Conservation (phyloP, 2,888 invertebrate species). For the Oasisia sp. region DNA sequence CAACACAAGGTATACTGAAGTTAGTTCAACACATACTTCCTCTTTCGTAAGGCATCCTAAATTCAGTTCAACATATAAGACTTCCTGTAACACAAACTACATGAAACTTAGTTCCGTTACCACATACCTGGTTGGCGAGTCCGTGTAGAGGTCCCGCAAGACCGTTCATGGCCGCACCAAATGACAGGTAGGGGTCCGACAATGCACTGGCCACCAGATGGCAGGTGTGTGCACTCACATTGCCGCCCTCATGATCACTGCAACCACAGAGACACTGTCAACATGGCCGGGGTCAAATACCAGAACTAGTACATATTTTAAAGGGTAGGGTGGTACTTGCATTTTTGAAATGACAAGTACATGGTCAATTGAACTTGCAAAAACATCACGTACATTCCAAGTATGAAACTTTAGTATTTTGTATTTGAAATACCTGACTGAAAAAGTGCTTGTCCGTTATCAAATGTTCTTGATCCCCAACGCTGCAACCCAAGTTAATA, state of each 20-base stretch:
- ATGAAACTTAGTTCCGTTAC: not conserved
- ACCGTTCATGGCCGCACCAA: conserved; percentile 92
- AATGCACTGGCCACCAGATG: conserved; percentile 94
- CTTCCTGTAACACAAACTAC: conserved; percentile 41
- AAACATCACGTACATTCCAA: no score
- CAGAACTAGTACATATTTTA: no score
- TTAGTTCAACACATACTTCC: no score
- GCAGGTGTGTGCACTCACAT: conserved; percentile 93
- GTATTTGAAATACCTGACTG: no score
- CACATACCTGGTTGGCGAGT: conserved; percentile 87
- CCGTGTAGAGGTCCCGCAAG: conserved; percentile 96
- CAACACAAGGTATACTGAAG: not conserved
- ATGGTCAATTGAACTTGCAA: no score
- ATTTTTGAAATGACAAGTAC: no score
- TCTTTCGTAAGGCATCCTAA: not conserved
- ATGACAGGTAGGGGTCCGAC: conserved; percentile 92
- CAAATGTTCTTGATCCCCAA: no score
- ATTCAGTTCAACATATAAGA: not conserved
- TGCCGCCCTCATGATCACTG: conserved; percentile 96
- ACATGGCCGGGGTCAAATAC: no score
- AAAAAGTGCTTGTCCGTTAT: no score
- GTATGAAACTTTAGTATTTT: no score
- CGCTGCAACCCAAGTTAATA: no score
- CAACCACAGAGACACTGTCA: not conserved
- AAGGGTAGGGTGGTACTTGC: no score